phyloP scores from a whole-genome alignment of 1,140 invertebrate species.

The Drosophila melanogaster region Release_6_plus_ISO1_MT NT_033779.5:2377001-2377500 shows the following conservation, averaged over 20 bases:
- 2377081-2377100: background rate
- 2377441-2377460: slow-evolving; percentile 14
- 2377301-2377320: slow-evolving; percentile 9
- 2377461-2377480: slow-evolving; percentile 56
- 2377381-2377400: slow-evolving; percentile 78
- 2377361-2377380: slow-evolving; percentile 77
- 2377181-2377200: slow-evolving; percentile 5
- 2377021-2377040: no score
- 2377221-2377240: slow-evolving; percentile 33
- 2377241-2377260: slow-evolving; percentile 60
- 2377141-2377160: slow-evolving; percentile 40
- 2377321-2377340: slow-evolving; percentile 32
- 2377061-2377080: no score
- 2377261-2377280: slow-evolving; percentile 38
- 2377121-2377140: slow-evolving; percentile 32
- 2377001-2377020: no score
- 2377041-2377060: no score
- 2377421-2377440: slow-evolving; percentile 60
- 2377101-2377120: background rate
- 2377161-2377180: slow-evolving; percentile 17
- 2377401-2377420: slow-evolving; percentile 71
- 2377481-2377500: slow-evolving; percentile 71
- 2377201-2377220: slow-evolving; percentile 73
- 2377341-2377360: slow-evolving; percentile 68
- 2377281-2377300: slow-evolving; percentile 22